Evolutionary conservation across 2,888 invertebrate species (phyloP), one percentile per base, ranked within the genome.

Genomic region (Lasioglossum villosulum): DNA sequence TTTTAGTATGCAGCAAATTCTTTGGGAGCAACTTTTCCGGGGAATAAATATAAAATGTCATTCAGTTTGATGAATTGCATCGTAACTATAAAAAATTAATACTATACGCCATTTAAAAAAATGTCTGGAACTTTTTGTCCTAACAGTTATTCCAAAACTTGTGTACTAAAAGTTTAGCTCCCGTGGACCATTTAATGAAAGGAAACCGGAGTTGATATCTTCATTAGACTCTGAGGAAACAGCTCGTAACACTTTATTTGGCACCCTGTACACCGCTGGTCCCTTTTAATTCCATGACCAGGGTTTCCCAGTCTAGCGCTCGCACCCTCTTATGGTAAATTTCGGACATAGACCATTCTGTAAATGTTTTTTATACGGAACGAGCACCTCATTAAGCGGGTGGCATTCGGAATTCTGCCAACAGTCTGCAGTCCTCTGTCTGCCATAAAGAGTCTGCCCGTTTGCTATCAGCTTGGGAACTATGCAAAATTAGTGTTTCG

Each of bases 331-430:
- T 19, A 66, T 66, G 34, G 34, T 66, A 66, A 66, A 66, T 34
- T 66, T 66, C 34, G 34, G 66, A 34, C 66, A 66, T 66, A 34
- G 34, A 19, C 19, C 66, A 34, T 66, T 34, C 34, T 30, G 66
- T 66, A 66, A 66, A 66, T 66, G 66, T 66, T 66, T 66, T 66
- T 34, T 66, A 34, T 19, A 66, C 34, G 66, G 19, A 10, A 66
- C 66, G 34, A 66, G 66, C 66, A 66, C 66, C 34, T 66, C 30
- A 34, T 66, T 66, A 66, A 66, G 34, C 66, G 16, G 66, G 23
- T 10, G 66, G 66, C 34, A 66, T 66, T 34, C 66, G 66, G 34
- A 30, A 19, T 66, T 66, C 66, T 66, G 34, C 30, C 66, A 34
- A 23, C 30, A 19, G 66, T 19, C 34, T 19, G 34, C 66, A 66